Percentiles rank a stretch among this genome's conserved stretches.
Evolutionary conservation across 2,888 invertebrate genomes (phyloP).

Genomic region (Busseola fusca): DNA sequence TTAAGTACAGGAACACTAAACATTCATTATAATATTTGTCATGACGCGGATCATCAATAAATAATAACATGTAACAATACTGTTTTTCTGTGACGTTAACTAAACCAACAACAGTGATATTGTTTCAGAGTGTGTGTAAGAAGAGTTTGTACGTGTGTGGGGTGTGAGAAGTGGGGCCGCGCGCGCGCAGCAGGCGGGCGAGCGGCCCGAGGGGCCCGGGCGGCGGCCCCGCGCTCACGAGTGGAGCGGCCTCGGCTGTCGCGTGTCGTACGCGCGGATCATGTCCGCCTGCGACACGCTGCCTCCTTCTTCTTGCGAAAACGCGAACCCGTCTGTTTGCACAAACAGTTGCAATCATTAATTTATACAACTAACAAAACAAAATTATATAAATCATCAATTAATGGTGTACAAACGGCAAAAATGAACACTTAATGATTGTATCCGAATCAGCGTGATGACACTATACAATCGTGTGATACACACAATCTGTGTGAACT

Average conservation of each 20-base stretch:
- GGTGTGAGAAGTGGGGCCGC: constrained; percentile 9
- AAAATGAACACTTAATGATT: constrained; percentile 50
- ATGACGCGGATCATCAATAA: constrained; percentile 51
- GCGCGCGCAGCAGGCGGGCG: not conserved
- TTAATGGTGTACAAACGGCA: constrained; percentile 50
- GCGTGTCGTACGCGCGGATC: constrained; percentile 98
- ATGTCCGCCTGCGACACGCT: constrained; percentile 97
- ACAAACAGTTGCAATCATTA: constrained; percentile 54
- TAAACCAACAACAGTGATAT: constrained; percentile 51
- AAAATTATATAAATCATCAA: constrained; percentile 27
- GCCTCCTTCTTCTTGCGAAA: constrained; percentile 99
- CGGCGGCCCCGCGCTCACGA: constrained; percentile 82
- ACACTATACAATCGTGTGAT: constrained; percentile 52
- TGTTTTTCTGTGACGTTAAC: constrained; percentile 39
- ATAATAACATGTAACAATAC: constrained; percentile 52
- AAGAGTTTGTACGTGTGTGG: constrained; percentile 55
- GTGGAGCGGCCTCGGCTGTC: constrained; percentile 94
- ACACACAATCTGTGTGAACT: constrained; percentile 59
- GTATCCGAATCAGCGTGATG: constrained; percentile 53
- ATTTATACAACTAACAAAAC: constrained; percentile 10
- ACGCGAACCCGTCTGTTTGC: constrained; percentile 97
- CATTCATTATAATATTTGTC: constrained; percentile 58
- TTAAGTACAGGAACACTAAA: constrained; percentile 59
- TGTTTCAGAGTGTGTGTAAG: constrained; percentile 35
- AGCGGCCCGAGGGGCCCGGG: constrained; percentile 4